Evolutionary conservation across 2,797 vertebrate species (phyloP).

Genomic region (Champsocephalus esox): DNA sequence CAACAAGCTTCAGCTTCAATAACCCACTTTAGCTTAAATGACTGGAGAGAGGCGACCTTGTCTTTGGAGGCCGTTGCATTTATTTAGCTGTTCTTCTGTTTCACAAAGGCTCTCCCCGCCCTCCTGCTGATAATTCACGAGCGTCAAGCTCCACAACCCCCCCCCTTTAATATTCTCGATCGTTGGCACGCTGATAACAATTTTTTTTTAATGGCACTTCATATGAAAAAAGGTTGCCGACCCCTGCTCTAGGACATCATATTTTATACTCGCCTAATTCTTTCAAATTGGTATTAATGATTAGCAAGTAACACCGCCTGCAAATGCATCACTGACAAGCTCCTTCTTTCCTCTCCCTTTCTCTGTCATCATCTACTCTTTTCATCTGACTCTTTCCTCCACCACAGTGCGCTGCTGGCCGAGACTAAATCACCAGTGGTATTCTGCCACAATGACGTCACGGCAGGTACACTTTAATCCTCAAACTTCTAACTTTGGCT

Average conservation of each 20-base stretch:
- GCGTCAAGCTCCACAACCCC: too few relatives aligned
- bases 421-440: conserved; percentile 92
- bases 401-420: conserved; percentile 85
- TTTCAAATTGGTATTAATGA: neutral
- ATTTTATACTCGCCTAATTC: neutral
- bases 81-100: too few relatives aligned
- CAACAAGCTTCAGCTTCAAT: too few relatives aligned
- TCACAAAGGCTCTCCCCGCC: too few relatives aligned
- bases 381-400: neutral
- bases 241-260: neutral
- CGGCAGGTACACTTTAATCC: conserved; percentile 88
- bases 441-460: conserved; percentile 96
- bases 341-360: neutral
- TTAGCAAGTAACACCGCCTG: neutral
- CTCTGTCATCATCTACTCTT: neutral
- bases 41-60: too few relatives aligned
- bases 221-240: too few relatives aligned
- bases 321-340: neutral
- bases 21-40: too few relatives aligned
- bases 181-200: too few relatives aligned
- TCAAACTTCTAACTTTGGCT: conserved; percentile 6
- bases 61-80: too few relatives aligned
- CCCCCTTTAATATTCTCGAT: too few relatives aligned
- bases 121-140: too few relatives aligned
- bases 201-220: too few relatives aligned